These are phyloP conservation scores for Limosa lapponica DNA, from an alignment of 2,797 vertebrate species.

Conservation along the genomic window DNA sequence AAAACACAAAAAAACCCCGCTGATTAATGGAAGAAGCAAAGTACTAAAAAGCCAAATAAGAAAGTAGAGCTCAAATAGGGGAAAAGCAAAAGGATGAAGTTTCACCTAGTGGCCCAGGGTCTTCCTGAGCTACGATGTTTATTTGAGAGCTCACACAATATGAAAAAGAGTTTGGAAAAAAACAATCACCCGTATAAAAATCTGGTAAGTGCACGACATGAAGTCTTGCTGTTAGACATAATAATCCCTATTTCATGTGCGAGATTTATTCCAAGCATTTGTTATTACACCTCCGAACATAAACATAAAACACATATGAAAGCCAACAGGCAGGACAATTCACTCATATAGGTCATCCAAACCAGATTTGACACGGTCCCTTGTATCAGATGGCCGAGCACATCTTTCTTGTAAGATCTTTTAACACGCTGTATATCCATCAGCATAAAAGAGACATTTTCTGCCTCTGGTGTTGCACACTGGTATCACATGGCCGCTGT, in stretches of 20 bases:
- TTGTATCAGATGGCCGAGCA: constrained; percentile 36
- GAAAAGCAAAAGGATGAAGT: background rate
- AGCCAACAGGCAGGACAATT: constrained; percentile 48
- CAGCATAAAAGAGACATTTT: background rate
- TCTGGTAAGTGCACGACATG: background rate
- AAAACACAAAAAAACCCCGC: background rate
- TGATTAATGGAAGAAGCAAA: background rate
- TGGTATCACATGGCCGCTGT: constrained; percentile 32
- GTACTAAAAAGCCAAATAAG: background rate
- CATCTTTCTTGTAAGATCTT: constrained; percentile 33
- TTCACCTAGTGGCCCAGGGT: background rate
- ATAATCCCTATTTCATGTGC: background rate
- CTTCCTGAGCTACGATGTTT: background rate
- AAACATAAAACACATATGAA: constrained; percentile 33
- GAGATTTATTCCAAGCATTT: background rate
- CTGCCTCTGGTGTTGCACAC: constrained; percentile 6
- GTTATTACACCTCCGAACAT: constrained; percentile 20
- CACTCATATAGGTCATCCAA: background rate
- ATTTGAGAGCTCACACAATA: background rate
- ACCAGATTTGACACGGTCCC: background rate
- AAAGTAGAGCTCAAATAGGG: background rate
- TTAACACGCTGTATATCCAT: background rate
- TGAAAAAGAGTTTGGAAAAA: background rate
- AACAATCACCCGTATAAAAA: background rate
- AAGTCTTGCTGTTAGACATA: background rate